These are phyloP conservation scores for Heterodera carotae DNA, from an alignment of 1,140 invertebrate genomes.

Conservation along the genomic window DNA sequence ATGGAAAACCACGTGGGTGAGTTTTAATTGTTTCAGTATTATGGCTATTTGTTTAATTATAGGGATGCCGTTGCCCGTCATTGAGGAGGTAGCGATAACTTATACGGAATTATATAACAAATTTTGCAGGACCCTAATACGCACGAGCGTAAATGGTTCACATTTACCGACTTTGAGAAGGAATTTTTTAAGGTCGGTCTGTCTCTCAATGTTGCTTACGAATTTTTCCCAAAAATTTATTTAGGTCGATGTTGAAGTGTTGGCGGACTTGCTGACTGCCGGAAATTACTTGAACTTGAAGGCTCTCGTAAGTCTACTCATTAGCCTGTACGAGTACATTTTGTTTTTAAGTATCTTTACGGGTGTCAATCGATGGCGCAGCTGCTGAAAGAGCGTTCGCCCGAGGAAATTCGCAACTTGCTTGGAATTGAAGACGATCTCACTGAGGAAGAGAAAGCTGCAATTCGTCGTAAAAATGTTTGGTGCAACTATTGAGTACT, in stretches of 20 bases:
- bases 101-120: neutral
- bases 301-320: slow-evolving; percentile 19
- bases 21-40: neutral
- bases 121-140: slow-evolving; percentile 28
- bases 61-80: slow-evolving; percentile 19
- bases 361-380: slow-evolving; percentile 38
- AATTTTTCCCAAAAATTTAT: neutral
- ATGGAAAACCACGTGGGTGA: slow-evolving; percentile 35
- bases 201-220: neutral
- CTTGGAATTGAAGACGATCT: slow-evolving; percentile 40
- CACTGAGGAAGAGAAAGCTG: slow-evolving; percentile 45
- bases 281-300: slow-evolving; percentile 38
- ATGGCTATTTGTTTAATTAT: neutral
- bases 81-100: slow-evolving; percentile 7
- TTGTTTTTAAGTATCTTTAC: slow-evolving; percentile 24
- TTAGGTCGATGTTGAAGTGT: slow-evolving; percentile 31
- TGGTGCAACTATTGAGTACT: slow-evolving; percentile 41
- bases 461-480: slow-evolving; percentile 39
- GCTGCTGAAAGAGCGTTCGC: slow-evolving; percentile 35
- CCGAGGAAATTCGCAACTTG: slow-evolving; percentile 39
- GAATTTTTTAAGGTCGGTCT: slow-evolving; percentile 34
- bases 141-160: slow-evolving; percentile 39
- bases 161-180: slow-evolving; percentile 41
- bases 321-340: neutral
- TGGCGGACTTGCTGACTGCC: slow-evolving; percentile 26